Conservation (phyloP, 2,888 invertebrate genomes). For the Melitaea athalia region DNA sequence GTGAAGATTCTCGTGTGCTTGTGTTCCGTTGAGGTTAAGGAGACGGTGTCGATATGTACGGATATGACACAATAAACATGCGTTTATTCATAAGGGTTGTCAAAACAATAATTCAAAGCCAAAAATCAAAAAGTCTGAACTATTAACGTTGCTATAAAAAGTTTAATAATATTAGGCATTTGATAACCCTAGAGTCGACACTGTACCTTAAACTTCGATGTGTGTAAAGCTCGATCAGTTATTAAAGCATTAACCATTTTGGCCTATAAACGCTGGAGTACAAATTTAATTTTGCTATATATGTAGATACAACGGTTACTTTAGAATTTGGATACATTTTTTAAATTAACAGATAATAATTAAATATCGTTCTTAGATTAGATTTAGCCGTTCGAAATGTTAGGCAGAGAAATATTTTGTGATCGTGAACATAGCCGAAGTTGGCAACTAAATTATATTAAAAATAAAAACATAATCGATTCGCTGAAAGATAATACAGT, state of each 20-base stretch:
- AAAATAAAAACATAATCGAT: conserved; percentile 33
- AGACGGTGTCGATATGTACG: neutral
- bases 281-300: conserved; percentile 57
- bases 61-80: neutral
- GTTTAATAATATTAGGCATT: conserved; percentile 1
- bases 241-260: conserved; percentile 36
- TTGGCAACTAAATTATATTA: conserved; percentile 54
- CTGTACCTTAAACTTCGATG: conserved; percentile 15
- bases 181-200: conserved; percentile 9
- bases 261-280: conserved; percentile 67
- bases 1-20: conserved; percentile 43
- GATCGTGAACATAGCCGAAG: conserved; percentile 50
- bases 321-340: conserved; percentile 36
- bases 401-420: conserved; percentile 73
- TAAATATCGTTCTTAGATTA: conserved; percentile 47
- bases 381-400: conserved; percentile 51
- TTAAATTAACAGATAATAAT: conserved; percentile 30
- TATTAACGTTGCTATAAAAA: neutral
- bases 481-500: conserved; percentile 46
- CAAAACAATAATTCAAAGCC: neutral
- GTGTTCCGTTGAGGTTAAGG: neutral
- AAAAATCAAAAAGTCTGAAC: neutral
- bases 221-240: conserved; percentile 48
- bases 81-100: neutral
- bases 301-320: conserved; percentile 35